Evolutionary conservation across 2,797 vertebrate genomes (phyloP), one percentile per base, ranked within the genome.

Genomic region (Lemur catta): DNA sequence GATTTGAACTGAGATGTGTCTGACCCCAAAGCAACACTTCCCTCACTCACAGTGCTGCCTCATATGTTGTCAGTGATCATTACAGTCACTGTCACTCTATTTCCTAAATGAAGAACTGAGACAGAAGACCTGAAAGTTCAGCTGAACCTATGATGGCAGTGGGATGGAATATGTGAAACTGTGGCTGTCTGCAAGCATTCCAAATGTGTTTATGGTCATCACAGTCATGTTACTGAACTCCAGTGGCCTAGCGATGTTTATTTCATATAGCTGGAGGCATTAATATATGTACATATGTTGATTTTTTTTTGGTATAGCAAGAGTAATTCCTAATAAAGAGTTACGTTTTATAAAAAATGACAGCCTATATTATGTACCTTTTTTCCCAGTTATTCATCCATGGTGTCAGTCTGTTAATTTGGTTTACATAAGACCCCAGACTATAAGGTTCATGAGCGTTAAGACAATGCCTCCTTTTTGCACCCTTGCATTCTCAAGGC

Each of bases 271-370:
- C 6, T 88, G 6, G 33, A 92, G 38, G 61, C 28, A 41, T 35
- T 69, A 28, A 35, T 76, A 59, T 57, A 67, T 80, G 24, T 33
- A 18, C 3, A 6, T 50, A 30, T 84, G 22, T n/a, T 82, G 46
- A 86, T 28, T 46, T 67, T 95, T 46, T 82, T 95, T 75, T 75
- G 17, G 48, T 48, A 71, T 43, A 90, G 57, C 28, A 80, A 52
- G 89, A 78, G 26, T 88, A 81, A 89, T 79, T 95, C 92, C 79
- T 85, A 85, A 38, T 65, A 92, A 89, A 65, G 26, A 76, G 4
- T 38, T 35, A 33, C 41, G 4, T 72, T 88, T 96, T 90, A 46
- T 12, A 82, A 78, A 89, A 78, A 69, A 41, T 18, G 89, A 87
- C 20, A 52, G 30, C 7, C n/a, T 93, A 33, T 18, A 52, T 91